Conservation (phyloP, 1,140 invertebrate species). For the Drosophila sulfurigaster region DNA sequence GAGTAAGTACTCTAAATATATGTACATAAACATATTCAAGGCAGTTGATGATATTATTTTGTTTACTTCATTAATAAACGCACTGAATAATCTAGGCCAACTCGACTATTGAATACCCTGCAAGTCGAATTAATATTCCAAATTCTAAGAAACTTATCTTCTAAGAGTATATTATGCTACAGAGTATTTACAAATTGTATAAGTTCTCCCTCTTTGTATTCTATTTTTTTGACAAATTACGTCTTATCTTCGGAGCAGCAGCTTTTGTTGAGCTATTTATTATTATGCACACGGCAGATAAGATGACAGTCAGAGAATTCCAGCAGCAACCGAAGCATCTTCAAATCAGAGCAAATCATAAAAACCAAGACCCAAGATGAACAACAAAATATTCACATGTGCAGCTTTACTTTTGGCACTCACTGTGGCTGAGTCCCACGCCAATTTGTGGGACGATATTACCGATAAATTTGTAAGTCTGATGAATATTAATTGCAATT, state of each 20-base stretch:
- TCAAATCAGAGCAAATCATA: not conserved
- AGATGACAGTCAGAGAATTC: slow-evolving; percentile 30
- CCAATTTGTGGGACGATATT: slow-evolving; percentile 39
- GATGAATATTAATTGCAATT: not conserved
- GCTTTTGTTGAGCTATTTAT: slow-evolving; percentile 43
- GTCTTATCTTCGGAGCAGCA: slow-evolving; percentile 30
- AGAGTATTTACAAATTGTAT: not conserved
- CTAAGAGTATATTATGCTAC: not conserved
- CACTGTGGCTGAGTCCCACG: slow-evolving; percentile 20
- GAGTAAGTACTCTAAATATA: slow-evolving; percentile 7
- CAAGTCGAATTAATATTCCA: not conserved
- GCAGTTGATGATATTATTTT: slow-evolving; percentile 21
- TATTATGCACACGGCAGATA: slow-evolving; percentile 30
- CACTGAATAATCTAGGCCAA: not conserved
- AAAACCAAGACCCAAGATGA: slow-evolving; percentile 23
- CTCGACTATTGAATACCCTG: slow-evolving; percentile 3
- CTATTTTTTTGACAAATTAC: slow-evolving; percentile 37
- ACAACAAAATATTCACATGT: slow-evolving; percentile 27
- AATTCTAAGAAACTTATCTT: not conserved
- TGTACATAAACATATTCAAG: not conserved
- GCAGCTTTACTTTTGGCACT: slow-evolving; percentile 36
- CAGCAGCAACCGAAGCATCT: slow-evolving; percentile 31
- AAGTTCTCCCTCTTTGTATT: not conserved
- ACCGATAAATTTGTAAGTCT: slow-evolving; percentile 42
- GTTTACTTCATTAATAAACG: slow-evolving; percentile 24